Evolutionary conservation across 2,113 vertebrate species (phyloP).

Genomic region (Hemibates koningsi): DNA sequence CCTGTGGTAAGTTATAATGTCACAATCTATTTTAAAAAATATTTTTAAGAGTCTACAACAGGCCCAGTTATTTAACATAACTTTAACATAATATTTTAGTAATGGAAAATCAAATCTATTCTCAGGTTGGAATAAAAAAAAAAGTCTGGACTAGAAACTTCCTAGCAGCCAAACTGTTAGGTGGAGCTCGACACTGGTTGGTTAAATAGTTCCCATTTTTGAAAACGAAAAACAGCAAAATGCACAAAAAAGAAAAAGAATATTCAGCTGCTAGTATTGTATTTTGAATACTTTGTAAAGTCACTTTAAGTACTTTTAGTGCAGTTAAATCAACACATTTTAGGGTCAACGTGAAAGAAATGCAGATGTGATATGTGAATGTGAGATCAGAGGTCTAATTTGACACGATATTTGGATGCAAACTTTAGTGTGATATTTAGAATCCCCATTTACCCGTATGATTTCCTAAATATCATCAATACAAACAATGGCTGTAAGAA

Average conservation of each 20-base stretch:
- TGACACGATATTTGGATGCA: neutral
- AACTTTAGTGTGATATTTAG: neutral
- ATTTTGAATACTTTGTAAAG: neutral
- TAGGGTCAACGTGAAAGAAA: neutral
- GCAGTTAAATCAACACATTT: neutral
- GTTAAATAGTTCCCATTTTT: neutral
- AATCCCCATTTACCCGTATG: neutral
- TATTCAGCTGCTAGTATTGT: neutral
- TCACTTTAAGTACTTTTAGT: neutral
- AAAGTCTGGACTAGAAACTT: neutral
- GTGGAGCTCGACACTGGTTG: neutral
- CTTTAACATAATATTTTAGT: neutral
- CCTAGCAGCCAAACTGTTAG: neutral
- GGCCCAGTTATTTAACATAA: neutral
- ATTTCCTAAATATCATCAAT: neutral
- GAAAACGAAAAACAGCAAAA: neutral
- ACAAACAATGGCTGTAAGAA: neutral
- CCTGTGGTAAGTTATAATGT: conserved; percentile 76
- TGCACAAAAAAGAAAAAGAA: neutral
- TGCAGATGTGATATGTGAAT: neutral
- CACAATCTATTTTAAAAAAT: neutral
- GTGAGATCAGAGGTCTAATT: neutral
- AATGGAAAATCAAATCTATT: neutral
- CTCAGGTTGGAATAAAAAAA: neutral
- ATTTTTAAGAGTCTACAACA: neutral